A percentile compares a stretch with the other conserved stretches of the same genome.
Conservation (phyloP, 2,888 invertebrate species). For the Synergus gifuensis region DNA sequence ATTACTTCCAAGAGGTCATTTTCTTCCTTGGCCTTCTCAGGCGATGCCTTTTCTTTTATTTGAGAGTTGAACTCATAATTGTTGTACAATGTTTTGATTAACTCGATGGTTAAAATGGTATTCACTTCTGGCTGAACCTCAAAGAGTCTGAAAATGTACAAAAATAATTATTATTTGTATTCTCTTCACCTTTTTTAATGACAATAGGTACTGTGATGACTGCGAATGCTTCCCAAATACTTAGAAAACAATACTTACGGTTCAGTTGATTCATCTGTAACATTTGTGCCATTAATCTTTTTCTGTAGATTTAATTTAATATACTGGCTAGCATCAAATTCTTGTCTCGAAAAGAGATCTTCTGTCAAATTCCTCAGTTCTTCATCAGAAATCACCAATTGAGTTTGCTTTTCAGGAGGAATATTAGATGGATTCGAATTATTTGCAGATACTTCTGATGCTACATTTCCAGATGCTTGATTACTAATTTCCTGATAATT, state of each 20-base stretch:
- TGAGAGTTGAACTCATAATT: constrained; percentile 64
- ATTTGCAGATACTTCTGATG: not conserved
- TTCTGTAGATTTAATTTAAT: constrained; percentile 68
- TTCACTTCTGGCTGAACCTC: constrained; percentile 58
- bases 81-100: constrained; percentile 60
- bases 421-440: not conserved
- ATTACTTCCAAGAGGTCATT: constrained; percentile 66
- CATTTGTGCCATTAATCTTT: constrained; percentile 52
- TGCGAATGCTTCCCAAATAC: too few relatives aligned
- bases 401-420: not conserved
- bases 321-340: constrained; percentile 59
- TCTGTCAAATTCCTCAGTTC: constrained; percentile 69
- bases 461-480: not conserved
- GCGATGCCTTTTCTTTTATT: constrained; percentile 62
- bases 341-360: constrained; percentile 65
- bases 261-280: constrained; percentile 63
- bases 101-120: constrained; percentile 63
- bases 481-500: constrained; percentile 24
- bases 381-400: constrained; percentile 60
- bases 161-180: too few relatives aligned
- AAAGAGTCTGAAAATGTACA: constrained; percentile 62
- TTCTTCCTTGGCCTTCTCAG: constrained; percentile 62
- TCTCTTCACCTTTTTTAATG: too few relatives aligned
- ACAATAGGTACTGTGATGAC: too few relatives aligned
- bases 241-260: constrained; percentile 59